These are phyloP conservation scores for Acropternis orthonyx DNA, from an alignment of 2,797 vertebrate genomes.

Conservation along the genomic window DNA sequence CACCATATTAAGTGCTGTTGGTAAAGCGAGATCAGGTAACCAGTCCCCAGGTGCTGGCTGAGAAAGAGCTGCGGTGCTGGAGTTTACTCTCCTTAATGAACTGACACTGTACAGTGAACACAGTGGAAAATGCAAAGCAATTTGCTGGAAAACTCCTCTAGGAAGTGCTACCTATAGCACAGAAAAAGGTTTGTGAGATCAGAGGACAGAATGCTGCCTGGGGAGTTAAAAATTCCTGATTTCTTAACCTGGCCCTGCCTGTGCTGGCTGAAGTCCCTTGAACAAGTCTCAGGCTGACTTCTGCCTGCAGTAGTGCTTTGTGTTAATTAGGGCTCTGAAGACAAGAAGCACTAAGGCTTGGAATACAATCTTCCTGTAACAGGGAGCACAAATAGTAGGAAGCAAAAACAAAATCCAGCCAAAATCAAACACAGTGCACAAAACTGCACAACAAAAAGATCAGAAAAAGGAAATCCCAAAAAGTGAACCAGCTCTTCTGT, in stretches of 20 bases:
- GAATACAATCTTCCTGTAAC: not conserved
- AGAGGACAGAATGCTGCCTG: not conserved
- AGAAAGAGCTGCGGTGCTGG: not conserved
- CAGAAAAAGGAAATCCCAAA: not conserved
- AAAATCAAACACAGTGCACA: not conserved
- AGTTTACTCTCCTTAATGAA: conserved; percentile 18
- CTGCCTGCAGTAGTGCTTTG: not conserved
- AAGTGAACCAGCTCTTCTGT: not conserved
- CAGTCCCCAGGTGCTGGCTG: conserved; percentile 14
- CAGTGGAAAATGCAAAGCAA: not conserved
- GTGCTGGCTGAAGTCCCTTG: not conserved
- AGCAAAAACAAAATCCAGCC: not conserved
- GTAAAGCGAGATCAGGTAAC: not conserved
- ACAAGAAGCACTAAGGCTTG: not conserved
- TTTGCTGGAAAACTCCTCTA: not conserved
- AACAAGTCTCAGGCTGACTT: not conserved
- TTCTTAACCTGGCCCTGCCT: not conserved
- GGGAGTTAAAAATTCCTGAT: not conserved
- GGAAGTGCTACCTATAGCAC: not conserved
- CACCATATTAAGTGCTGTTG: not conserved
- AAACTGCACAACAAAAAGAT: not conserved
- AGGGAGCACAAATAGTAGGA: not conserved
- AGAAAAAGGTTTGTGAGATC: not conserved
- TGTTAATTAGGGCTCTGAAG: not conserved
- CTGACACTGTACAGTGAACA: not conserved